These are phyloP conservation scores for Redunca redunca DNA, from an alignment of 2,113 vertebrate genomes.

Conservation along the genomic window DNA sequence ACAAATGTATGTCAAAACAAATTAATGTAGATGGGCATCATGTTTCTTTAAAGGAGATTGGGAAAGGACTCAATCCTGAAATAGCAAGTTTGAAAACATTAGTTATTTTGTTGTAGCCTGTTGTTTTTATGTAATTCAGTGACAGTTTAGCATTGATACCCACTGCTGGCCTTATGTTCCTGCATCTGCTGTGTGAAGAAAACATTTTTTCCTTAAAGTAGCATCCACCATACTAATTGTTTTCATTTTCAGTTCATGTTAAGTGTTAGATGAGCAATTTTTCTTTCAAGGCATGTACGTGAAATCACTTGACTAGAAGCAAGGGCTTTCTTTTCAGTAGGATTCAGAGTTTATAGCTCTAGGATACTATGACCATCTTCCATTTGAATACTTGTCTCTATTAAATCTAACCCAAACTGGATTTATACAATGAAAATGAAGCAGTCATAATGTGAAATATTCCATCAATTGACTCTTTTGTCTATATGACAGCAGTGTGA, in stretches of 20 bases:
- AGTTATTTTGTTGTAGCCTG: slow-evolving; percentile 67
- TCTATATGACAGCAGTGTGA: not conserved
- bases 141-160: slow-evolving; percentile 75
- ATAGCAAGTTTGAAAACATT: slow-evolving; percentile 75
- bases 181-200: slow-evolving; percentile 73
- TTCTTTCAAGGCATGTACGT: slow-evolving; percentile 16
- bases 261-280: slow-evolving; percentile 29
- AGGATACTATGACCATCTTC: not conserved
- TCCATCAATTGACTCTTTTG: not conserved
- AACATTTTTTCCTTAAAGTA: slow-evolving; percentile 69
- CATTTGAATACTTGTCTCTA: not conserved
- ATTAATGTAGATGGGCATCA: slow-evolving; percentile 68
- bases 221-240: slow-evolving; percentile 45
- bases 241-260: slow-evolving; percentile 33
- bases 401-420: slow-evolving; percentile 3
- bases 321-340: not conserved
- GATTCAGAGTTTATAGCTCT: not conserved
- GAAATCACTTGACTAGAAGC: not conserved
- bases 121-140: slow-evolving; percentile 74
- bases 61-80: slow-evolving; percentile 64
- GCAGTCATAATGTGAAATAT: not conserved
- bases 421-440: not conserved
- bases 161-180: slow-evolving; percentile 78
- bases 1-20: slow-evolving; percentile 66
- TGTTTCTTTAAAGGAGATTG: slow-evolving; percentile 63